Evolutionary conservation across 2,113 vertebrate genomes (phyloP).

Genomic region (Aix galericulata): DNA sequence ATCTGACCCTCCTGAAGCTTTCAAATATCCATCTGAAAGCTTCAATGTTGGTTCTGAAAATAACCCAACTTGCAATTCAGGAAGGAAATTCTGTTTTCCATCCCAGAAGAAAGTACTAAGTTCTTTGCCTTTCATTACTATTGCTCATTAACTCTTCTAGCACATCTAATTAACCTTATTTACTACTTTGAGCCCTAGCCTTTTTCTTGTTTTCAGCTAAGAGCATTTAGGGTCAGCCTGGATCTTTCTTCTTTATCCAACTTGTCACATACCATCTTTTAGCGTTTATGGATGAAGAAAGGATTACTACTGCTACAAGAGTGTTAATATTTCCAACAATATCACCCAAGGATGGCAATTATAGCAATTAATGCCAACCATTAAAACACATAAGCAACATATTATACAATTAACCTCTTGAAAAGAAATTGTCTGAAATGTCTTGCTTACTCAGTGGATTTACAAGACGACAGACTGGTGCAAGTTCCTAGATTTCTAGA

Average conservation of each 20-base stretch:
- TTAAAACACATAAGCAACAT: conserved; percentile 11
- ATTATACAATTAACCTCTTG: background rate
- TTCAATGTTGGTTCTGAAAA: background rate
- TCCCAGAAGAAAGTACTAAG: background rate
- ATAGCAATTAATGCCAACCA: conserved; percentile 9
- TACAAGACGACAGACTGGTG: background rate
- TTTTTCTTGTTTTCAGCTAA: background rate
- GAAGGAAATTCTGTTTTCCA: background rate
- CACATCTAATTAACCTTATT: background rate
- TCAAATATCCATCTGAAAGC: background rate
- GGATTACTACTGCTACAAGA: background rate
- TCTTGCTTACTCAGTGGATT: background rate
- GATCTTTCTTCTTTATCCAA: background rate
- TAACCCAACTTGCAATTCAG: background rate
- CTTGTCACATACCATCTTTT: background rate
- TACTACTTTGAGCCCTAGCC: background rate
- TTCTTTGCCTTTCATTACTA: background rate
- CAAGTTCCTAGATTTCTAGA: background rate
- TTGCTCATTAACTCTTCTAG: background rate
- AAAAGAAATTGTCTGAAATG: background rate
- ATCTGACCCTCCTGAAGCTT: background rate
- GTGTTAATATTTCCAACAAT: background rate
- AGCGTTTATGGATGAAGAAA: background rate
- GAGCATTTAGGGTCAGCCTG: background rate
- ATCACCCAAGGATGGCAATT: conserved; percentile 10